phyloP scores from a whole-genome alignment of 2,113 vertebrate genomes.

The Albula goreensis region DNA sequence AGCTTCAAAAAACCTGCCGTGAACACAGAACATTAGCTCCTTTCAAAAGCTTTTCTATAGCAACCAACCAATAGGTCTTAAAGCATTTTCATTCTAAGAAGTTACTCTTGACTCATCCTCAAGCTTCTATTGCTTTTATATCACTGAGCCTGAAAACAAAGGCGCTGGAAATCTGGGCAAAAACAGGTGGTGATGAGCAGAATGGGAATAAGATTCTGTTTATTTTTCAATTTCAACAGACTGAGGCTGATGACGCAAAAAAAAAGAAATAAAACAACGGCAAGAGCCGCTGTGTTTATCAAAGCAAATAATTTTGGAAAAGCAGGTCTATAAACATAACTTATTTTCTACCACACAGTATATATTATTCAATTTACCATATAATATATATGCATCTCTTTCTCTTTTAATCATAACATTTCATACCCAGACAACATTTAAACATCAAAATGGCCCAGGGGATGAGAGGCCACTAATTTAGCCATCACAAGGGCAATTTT shows the following conservation, averaged over 20 bases:
- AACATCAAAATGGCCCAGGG: not conserved
- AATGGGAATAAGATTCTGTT: not conserved
- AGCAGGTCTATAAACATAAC: not conserved
- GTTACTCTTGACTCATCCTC: not conserved
- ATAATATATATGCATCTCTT: not conserved
- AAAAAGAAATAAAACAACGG: not conserved
- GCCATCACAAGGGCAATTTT: not conserved
- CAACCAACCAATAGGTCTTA: not conserved
- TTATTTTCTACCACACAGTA: not conserved
- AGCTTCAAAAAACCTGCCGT: not conserved
- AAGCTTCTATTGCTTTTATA: not conserved
- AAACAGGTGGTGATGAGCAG: not conserved
- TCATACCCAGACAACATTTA: not conserved
- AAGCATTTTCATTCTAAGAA: not conserved
- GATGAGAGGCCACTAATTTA: conserved; percentile 24
- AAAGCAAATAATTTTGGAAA: not conserved
- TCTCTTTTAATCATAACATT: conserved; percentile 2
- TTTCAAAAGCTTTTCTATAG: not conserved
- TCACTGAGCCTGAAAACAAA: not conserved
- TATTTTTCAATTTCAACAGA: not conserved
- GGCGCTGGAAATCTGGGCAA: not conserved
- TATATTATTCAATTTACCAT: not conserved
- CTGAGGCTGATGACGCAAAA: not conserved
- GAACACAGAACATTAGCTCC: not conserved
- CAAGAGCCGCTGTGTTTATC: not conserved